A percentile compares a stretch with the other conserved stretches of the same genome.
These are phyloP conservation scores for Boleophthalmus pectinirostris DNA, from an alignment of 2,113 vertebrate species.

Conservation along the genomic window DNA sequence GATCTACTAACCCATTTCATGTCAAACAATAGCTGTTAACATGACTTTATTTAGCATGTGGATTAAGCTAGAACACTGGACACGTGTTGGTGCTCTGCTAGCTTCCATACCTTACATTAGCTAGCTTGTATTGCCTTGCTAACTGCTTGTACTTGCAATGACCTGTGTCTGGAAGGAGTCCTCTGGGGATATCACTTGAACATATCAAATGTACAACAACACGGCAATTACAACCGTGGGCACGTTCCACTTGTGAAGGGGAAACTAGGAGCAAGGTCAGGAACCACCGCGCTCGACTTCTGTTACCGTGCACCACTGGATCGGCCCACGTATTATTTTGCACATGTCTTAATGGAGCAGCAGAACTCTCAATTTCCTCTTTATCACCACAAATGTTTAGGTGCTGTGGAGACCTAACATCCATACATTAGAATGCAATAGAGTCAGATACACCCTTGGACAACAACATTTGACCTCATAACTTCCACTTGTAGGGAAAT, in stretches of 20 bases:
- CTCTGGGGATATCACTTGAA: neutral
- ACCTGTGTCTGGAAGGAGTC: neutral
- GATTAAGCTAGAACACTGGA: neutral
- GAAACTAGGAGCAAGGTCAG: neutral
- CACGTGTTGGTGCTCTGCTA: neutral
- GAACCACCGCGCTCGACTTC: neutral
- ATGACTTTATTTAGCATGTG: neutral
- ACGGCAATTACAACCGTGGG: neutral
- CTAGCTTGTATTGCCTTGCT: neutral
- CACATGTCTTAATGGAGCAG: no score
- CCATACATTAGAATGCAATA: no score
- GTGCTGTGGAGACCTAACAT: no score
- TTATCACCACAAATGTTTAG: no score
- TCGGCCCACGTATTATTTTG: no score
- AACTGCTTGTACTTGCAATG: neutral
- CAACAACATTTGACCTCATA: no score
- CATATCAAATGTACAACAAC: conserved; percentile 5
- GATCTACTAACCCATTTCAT: neutral
- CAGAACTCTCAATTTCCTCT: no score
- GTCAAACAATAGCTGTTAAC: neutral
- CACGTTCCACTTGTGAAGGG: neutral
- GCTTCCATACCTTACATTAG: neutral
- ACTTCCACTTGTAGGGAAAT: no score
- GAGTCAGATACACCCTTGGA: no score
- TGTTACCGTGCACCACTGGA: neutral